Evolutionary conservation across 2,797 vertebrate species (phyloP).

Genomic region (Nasua narica): DNA sequence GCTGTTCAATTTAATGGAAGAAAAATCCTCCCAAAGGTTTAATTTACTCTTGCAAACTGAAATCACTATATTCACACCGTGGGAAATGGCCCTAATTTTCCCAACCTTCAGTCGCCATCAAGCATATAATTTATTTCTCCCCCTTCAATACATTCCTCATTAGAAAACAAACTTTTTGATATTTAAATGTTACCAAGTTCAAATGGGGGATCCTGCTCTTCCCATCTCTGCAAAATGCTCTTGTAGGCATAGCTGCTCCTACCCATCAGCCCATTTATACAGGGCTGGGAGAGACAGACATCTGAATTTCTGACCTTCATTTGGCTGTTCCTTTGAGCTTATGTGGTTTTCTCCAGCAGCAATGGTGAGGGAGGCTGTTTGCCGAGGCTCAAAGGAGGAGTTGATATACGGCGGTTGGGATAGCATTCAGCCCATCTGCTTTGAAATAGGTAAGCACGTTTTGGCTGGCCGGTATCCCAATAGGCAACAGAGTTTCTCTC

Average conservation of each 20-base stretch:
- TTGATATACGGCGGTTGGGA: not conserved
- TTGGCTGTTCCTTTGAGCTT: slow-evolving; percentile 69
- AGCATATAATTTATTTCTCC: slow-evolving; percentile 85
- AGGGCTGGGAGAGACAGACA: slow-evolving; percentile 62
- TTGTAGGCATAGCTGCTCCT: slow-evolving; percentile 70
- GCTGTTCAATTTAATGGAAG: slow-evolving; percentile 87
- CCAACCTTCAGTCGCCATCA: slow-evolving; percentile 84
- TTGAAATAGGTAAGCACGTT: not conserved
- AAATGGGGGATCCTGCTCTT: slow-evolving; percentile 71
- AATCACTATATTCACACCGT: slow-evolving; percentile 83
- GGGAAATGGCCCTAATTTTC: slow-evolving; percentile 85
- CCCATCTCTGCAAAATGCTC: slow-evolving; percentile 67
- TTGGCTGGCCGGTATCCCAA: not conserved
- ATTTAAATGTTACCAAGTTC: slow-evolving; percentile 83
- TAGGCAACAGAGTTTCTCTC: not conserved
- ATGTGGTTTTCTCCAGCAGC: slow-evolving; percentile 50
- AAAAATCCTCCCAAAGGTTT: slow-evolving; percentile 86
- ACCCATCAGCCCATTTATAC: slow-evolving; percentile 72
- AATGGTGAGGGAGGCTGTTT: not conserved
- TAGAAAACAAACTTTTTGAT: slow-evolving; percentile 85
- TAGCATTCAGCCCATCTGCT: not conserved
- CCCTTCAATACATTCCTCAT: slow-evolving; percentile 79
- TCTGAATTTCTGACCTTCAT: slow-evolving; percentile 80
- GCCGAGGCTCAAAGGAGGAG: slow-evolving; percentile 7
- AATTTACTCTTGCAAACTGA: slow-evolving; percentile 85